Base-by-base conservation (phyloP, 2,888 invertebrate species). In the Synergus laeviventris region DNA sequence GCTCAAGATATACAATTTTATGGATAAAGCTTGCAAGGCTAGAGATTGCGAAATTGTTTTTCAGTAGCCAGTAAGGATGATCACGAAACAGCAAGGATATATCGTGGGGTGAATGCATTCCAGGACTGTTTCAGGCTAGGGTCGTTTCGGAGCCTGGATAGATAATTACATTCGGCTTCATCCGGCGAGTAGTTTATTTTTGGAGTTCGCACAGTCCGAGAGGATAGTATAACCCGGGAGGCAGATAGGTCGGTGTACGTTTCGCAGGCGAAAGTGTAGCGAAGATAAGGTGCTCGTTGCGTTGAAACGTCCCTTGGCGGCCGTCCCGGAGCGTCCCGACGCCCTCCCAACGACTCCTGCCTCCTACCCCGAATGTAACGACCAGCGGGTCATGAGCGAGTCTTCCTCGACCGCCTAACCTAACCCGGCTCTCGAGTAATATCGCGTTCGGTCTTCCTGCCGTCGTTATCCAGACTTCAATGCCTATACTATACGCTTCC, bases 221-320 rank as follows among this genome's bases (percentile, higher is more conserved):
- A 38, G n/a, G 74, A 77, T 18, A 73, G 59, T 31, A 56, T 45
- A 59, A 74, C 76, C 77, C 75, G 78, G 45, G 39, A 76, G 84
- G 81, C 84, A 86, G 87, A 87, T 87, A 86, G 87, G 84, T 86
- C 81, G 83, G 81, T 80, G 82, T 78, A 80, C 81, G 83, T 86
- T 86, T 86, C 84, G 81, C 81, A 79, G 82, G 82, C 82, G 81
- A 87, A 87, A 87, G 85, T 87, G 87, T 84, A 86, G 89, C 85
- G 76, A 84, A 89, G 89, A 90, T 90, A 90, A 89, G 89, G 87
- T 85, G 88, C 87, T 89, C 89, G 89, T 89, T 89, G 88, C 87
- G 86, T 87, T 86, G 88, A 89, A 89, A 83, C 88, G 89, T 89
- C 89, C 89, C 89, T 84, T 83, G 87, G 87, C 85, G 88, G 83